phyloP scores from a whole-genome alignment of 2,888 invertebrate species.

The Steinernema carpocapsae region DNA sequence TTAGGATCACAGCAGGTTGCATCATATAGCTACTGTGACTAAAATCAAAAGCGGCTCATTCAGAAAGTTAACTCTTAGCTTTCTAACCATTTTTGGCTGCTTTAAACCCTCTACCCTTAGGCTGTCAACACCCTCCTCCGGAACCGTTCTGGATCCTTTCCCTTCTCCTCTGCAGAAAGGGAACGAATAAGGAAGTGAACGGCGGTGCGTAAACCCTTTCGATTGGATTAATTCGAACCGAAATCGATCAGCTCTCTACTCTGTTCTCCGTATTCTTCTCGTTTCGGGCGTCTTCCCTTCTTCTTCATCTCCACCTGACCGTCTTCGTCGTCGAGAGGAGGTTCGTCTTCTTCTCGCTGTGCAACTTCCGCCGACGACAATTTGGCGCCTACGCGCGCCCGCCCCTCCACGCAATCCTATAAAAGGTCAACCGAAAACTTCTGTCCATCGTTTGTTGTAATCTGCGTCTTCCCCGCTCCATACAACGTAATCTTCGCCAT shows the following conservation, averaged over 20 bases:
- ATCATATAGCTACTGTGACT: no score
- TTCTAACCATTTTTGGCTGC: no score
- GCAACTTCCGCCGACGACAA: slow-evolving; percentile 28
- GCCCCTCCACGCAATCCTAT: slow-evolving; percentile 25
- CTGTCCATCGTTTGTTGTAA: slow-evolving; percentile 26
- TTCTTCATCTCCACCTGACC: background rate
- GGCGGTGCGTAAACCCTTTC: background rate
- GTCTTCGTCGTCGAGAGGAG: background rate
- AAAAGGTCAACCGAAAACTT: slow-evolving; percentile 26
- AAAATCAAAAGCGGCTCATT: no score
- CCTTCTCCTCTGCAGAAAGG: background rate
- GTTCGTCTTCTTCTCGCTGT: background rate
- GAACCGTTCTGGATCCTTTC: no score
- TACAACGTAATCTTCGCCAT: slow-evolving; percentile 15
- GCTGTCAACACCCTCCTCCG: no score
- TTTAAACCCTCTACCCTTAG: no score
- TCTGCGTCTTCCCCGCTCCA: slow-evolving; percentile 18
- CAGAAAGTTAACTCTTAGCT: no score
- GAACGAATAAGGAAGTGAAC: background rate
- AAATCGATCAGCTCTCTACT: no score
- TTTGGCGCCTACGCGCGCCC: slow-evolving; percentile 30
- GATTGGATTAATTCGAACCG: slow-evolving; percentile 5
- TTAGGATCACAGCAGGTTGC: no score
- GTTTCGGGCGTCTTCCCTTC: background rate
- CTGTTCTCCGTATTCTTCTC: no score